Conservation (phyloP, 2,113 vertebrate species). For the Varanus komodoensis region DNA sequence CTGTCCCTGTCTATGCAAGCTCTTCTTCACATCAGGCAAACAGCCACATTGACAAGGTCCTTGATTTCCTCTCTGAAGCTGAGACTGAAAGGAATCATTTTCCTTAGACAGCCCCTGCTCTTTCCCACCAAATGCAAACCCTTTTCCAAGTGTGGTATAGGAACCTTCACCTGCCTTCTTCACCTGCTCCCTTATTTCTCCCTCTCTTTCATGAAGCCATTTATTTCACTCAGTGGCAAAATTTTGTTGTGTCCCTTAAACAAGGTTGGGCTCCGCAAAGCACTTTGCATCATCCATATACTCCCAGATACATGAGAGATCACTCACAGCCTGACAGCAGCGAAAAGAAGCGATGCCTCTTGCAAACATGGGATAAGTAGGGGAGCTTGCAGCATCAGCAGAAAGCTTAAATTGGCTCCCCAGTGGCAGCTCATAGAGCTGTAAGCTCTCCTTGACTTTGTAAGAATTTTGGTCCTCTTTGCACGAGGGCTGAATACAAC, state of each 20-base stretch:
- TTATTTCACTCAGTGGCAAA: not conserved
- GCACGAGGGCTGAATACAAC: not conserved
- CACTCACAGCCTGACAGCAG: conserved; percentile 46
- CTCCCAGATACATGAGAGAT: conserved; percentile 34
- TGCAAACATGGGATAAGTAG: conserved; percentile 8
- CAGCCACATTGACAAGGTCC: not conserved
- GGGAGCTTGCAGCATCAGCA: conserved; percentile 58
- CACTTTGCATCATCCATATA: conserved; percentile 50
- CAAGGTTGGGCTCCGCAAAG: not conserved
- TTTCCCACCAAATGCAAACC: accelerated
- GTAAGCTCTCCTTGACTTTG: conserved; percentile 33
- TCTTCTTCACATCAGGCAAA: not conserved
- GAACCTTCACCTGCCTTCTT: not conserved
- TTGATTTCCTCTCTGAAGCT: conserved; percentile 6
- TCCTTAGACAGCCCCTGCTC: accelerated
- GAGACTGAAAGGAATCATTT: not conserved
- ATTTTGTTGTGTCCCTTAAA: conserved; percentile 14
- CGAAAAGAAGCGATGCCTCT: conserved; percentile 18
- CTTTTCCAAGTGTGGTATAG: not conserved
- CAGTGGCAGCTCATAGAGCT: conserved; percentile 32
- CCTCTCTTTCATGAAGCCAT: not conserved
- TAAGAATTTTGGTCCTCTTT: not conserved
- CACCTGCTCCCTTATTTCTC: not conserved
- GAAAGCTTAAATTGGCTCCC: conserved; percentile 60
- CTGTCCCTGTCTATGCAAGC: not conserved